Evolutionary conservation across 2,797 vertebrate genomes (phyloP).

Genomic region (Acanthurus tractus): DNA sequence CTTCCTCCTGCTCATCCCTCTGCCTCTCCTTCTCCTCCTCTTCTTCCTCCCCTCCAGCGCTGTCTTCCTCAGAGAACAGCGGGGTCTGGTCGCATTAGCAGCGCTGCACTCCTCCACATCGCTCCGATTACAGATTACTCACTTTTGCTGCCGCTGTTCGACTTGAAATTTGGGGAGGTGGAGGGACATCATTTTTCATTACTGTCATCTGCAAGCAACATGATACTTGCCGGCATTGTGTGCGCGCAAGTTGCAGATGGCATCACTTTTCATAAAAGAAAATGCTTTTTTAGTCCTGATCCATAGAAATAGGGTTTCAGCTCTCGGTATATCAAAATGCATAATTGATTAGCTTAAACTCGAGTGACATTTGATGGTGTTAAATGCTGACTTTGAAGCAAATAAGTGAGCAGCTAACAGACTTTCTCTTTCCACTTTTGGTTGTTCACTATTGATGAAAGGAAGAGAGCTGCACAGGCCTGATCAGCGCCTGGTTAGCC

Average conservation of each 20-base stretch:
- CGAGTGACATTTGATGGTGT: constrained; percentile 61
- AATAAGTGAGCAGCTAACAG: constrained; percentile 52
- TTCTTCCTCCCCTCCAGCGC: constrained; percentile 78
- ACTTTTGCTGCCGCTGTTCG: constrained; percentile 70
- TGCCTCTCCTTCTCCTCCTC: constrained; percentile 57
- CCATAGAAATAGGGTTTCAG: constrained; percentile 26
- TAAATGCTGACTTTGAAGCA: constrained; percentile 64
- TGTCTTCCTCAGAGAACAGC: constrained; percentile 80
- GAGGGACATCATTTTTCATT: constrained; percentile 76
- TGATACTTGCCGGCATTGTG: constrained; percentile 51
- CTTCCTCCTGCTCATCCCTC: constrained; percentile 67
- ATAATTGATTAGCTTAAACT: constrained; percentile 55
- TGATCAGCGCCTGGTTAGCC: constrained; percentile 77
- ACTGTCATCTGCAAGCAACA: constrained; percentile 64
- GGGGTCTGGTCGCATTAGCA: constrained; percentile 77
- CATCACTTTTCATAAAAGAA: constrained; percentile 34
- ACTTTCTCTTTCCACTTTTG: constrained; percentile 59
- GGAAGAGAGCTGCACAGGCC: constrained; percentile 58
- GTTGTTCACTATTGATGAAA: constrained; percentile 77
- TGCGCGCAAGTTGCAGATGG: constrained; percentile 28
- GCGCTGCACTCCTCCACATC: constrained; percentile 74
- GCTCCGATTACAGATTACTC: constrained; percentile 76
- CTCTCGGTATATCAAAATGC: constrained; percentile 54
- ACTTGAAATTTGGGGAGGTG: constrained; percentile 75
- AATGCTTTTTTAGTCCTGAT: constrained; percentile 43